Conservation (phyloP, 2,888 invertebrate genomes). For the Eugnorisma glareosa region DNA sequence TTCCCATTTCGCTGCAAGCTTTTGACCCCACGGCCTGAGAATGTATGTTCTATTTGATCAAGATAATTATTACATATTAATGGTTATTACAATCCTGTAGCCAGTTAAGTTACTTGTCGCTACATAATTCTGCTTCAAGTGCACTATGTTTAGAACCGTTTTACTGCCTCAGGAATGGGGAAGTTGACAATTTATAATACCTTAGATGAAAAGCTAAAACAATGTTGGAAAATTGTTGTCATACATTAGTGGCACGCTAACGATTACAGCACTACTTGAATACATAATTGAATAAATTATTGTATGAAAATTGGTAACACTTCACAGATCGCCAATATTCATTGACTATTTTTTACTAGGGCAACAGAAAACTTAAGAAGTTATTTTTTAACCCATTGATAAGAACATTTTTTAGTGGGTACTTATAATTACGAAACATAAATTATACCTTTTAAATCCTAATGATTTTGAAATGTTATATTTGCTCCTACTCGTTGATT, state of each 20-base stretch:
- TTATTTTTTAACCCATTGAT: not conserved
- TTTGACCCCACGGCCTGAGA: conserved; percentile 53
- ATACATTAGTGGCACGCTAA: not conserved
- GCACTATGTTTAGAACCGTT: conserved; percentile 62
- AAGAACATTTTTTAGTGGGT: not conserved
- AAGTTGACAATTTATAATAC: conserved; percentile 61
- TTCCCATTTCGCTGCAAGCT: conserved; percentile 32
- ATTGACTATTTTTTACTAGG: conserved; percentile 29
- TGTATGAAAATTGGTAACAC: conserved; percentile 3
- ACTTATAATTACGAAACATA: not conserved
- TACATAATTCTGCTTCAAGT: conserved; percentile 64
- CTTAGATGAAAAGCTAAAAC: conserved; percentile 35
- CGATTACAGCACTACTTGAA: not conserved
- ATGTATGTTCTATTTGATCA: conserved; percentile 64
- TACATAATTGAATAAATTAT: not conserved
- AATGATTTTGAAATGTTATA: not conserved
- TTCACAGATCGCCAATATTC: conserved; percentile 20
- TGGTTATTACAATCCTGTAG: conserved; percentile 65
- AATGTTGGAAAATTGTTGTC: conserved; percentile 27
- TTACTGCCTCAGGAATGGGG: conserved; percentile 62
- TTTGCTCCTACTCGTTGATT: too few species aligned
- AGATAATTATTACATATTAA: conserved; percentile 66
- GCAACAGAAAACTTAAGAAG: conserved; percentile 3
- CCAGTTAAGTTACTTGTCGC: conserved; percentile 63
- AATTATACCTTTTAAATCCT: not conserved